Conservation (phyloP, 2,113 vertebrate genomes). For the Lutjanus erythropterus region DNA sequence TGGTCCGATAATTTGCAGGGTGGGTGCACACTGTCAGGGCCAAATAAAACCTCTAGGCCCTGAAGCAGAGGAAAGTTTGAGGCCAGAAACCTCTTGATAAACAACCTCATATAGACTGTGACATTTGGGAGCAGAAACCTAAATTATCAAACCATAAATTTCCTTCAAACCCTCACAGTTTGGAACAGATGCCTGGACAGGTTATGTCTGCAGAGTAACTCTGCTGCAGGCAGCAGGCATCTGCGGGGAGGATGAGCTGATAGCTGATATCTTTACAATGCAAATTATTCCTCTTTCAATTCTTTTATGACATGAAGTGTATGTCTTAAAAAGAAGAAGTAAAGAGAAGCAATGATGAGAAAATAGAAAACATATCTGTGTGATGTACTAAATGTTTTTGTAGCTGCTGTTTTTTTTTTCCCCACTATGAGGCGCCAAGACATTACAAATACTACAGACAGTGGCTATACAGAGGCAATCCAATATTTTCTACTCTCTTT, state of each 20-base stretch:
- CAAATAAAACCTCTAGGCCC: not conserved
- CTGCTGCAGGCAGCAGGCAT: not conserved
- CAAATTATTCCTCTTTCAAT: constrained; percentile 14
- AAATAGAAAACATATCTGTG: not conserved
- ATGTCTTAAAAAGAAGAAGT: not conserved
- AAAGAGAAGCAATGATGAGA: not conserved
- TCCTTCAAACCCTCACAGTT: not conserved
- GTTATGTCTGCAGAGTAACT: not conserved
- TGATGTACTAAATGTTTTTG: not conserved
- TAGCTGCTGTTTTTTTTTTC: not conserved
- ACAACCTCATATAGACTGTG: too few relatives aligned
- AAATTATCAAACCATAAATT: not conserved
- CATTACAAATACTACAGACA: too few relatives aligned
- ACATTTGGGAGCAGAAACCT: too few relatives aligned
- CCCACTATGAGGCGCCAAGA: not conserved
- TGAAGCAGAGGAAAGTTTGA: not conserved
- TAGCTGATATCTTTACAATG: constrained; percentile 19
- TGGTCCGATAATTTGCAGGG: not conserved
- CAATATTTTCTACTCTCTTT: too few relatives aligned
- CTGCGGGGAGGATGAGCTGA: constrained; percentile 3
- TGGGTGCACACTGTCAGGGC: not conserved
- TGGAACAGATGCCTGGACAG: not conserved
- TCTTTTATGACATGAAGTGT: not conserved
- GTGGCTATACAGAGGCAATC: too few relatives aligned
- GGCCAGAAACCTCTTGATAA: too few relatives aligned